Base-by-base conservation (phyloP, 2,888 invertebrate genomes). In the Eristalis tenax region DNA sequence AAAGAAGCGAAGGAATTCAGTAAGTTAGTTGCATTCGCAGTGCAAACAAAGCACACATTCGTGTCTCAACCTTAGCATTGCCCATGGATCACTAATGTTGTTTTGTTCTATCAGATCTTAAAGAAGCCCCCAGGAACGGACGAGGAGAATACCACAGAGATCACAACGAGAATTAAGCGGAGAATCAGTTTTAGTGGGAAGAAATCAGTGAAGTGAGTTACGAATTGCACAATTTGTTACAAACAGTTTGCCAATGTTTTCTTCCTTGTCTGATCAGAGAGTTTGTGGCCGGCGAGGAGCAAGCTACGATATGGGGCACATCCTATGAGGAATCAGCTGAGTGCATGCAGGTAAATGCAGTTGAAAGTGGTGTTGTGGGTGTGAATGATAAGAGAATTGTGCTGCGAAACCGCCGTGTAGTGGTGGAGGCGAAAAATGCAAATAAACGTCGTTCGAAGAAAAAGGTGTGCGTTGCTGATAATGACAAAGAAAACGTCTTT, bases 141-240 rank as follows among this genome's bases (percentile, higher is more conserved):
- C 0, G 80, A 80, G 15, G 87, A 87, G 0, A 87, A 85, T 0
- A 88, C 87, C 0, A 59, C 50, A 61, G 88, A 83, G 18, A 18
- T 83, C 3, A 74, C 88, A n/a, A 56, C 70, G 4, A 83, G 81
- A 82, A 66, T 82, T 8, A 83, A 57, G 15, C 83, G 88, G 2
- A 79, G 89, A 15, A 89, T 89, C 68, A 89, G 89, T 83, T 89
- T 89, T 63, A 89, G 89, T 22, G 89, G 86, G 56, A 89, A 89
- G 40, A 89, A 89, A 71, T 89, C 89, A 5, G 77, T 89, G 1
- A 89, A 89, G 89, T 89, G 66, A 83, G 86, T 81, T 35, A 0
- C n/a, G 61, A 18, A n/a, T 1, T 8, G 8, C 26, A 0, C 26
- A 59, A 26, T 26, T 13, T 13, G 26, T 15, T 4, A 2, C 3